These are phyloP conservation scores for Sebastes diaconus DNA, from an alignment of 2,797 vertebrate species.

Conservation along the genomic window DNA sequence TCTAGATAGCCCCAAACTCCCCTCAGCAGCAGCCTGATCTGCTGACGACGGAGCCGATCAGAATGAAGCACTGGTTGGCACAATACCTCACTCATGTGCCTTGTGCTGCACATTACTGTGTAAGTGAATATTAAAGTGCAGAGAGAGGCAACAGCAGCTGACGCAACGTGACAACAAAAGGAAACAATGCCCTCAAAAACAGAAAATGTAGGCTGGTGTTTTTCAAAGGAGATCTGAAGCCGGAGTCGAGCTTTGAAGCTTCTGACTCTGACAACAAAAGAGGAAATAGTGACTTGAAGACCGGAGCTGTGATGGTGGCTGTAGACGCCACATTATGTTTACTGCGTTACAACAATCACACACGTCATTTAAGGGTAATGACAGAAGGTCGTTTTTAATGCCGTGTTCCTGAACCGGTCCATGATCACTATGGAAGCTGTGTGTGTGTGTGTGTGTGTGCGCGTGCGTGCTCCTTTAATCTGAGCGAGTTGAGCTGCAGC, in stretches of 20 bases:
- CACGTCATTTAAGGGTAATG: background rate
- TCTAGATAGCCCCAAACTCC: conserved; percentile 28
- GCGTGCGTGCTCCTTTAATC: conserved; percentile 40
- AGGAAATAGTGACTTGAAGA: background rate
- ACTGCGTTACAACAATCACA: background rate
- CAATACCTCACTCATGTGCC: background rate
- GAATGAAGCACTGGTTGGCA: background rate
- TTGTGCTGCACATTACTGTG: background rate
- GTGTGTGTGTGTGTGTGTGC: background rate
- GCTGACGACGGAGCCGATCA: background rate
- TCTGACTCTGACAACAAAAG: background rate
- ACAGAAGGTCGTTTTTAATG: background rate
- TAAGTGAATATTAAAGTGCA: conserved; percentile 2
- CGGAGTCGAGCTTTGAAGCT: background rate
- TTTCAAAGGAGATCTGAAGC: background rate
- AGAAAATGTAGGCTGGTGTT: background rate
- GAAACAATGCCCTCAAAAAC: background rate
- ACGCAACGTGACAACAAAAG: conserved; percentile 4
- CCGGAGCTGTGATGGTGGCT: background rate
- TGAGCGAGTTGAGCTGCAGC: conserved; percentile 28
- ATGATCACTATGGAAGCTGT: conserved; percentile 70
- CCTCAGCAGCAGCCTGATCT: conserved; percentile 30
- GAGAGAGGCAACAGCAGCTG: background rate
- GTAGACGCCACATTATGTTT: conserved; percentile 10
- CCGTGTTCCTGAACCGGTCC: conserved; percentile 12